phyloP scores from a whole-genome alignment of 1,140 invertebrate species.

The Antheraea pernyi region DNA sequence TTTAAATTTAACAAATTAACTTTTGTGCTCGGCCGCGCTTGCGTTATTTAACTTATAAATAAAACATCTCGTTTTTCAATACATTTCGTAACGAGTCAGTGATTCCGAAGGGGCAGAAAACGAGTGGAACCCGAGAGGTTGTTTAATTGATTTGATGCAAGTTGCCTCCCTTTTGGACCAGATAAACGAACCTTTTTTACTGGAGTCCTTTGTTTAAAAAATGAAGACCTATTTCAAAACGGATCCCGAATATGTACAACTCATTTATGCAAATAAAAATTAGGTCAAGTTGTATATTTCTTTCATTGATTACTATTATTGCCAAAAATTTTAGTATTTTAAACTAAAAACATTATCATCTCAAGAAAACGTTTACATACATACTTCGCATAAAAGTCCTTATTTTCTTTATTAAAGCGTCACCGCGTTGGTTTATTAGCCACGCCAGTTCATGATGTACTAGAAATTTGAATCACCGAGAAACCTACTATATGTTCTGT shows the following conservation, averaged over 20 bases:
- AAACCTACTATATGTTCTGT: too few relatives aligned
- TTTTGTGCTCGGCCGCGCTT: too few relatives aligned
- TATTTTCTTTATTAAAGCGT: too few relatives aligned
- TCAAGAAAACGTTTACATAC: too few relatives aligned
- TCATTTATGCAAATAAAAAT: conserved; percentile 35
- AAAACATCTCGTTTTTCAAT: neutral
- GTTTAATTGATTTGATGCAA: conserved; percentile 36
- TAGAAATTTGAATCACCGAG: too few relatives aligned
- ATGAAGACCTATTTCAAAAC: conserved; percentile 30
- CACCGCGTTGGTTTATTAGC: too few relatives aligned
- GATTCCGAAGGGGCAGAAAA: conserved; percentile 19
- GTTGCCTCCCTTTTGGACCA: conserved; percentile 16
- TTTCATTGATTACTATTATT: neutral
- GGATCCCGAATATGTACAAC: conserved; percentile 33
- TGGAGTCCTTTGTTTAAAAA: conserved; percentile 41
- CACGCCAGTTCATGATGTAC: too few relatives aligned
- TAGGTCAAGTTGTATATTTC: neutral
- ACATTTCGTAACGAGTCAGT: conserved; percentile 16
- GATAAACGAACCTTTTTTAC: conserved; percentile 35
- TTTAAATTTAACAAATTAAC: too few relatives aligned
- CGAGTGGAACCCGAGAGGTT: conserved; percentile 8
- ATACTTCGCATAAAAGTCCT: too few relatives aligned
- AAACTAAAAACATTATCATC: neutral
- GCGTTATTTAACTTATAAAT: neutral
- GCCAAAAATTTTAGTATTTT: neutral